Evolutionary conservation across 2,888 invertebrate genomes (phyloP).

Genomic region (Tuta absoluta): DNA sequence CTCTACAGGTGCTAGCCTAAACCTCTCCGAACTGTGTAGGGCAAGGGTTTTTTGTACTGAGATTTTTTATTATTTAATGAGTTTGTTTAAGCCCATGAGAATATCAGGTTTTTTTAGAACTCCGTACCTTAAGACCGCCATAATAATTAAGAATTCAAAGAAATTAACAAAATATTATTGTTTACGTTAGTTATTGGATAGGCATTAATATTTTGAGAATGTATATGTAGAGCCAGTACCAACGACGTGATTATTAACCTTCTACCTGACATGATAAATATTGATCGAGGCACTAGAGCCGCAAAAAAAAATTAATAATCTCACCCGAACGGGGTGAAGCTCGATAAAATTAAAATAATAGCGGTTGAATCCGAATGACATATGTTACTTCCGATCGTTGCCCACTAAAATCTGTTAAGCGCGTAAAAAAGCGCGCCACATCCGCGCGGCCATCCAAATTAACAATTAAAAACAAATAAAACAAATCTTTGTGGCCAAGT

Average conservation of each 20-base stretch:
- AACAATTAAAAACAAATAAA: constrained; percentile 81
- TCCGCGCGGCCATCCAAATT: constrained; percentile 55
- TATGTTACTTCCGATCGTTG: constrained; percentile 76
- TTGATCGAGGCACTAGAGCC: too few species aligned
- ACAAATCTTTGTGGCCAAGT: constrained; percentile 71
- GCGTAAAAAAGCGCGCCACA: constrained; percentile 55
- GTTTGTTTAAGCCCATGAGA: not conserved
- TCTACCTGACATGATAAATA: too few species aligned
- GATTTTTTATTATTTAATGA: not conserved
- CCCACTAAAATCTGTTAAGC: constrained; percentile 70
- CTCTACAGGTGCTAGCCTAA: constrained; percentile 64
- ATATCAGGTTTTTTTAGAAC: not conserved
- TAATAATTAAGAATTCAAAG: too few species aligned
- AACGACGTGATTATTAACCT: too few species aligned
- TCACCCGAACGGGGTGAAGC: constrained; percentile 28
- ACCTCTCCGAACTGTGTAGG: constrained; percentile 47
- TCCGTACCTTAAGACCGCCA: not conserved
- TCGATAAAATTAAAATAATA: constrained; percentile 74
- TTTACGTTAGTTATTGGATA: too few species aligned
- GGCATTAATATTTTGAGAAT: too few species aligned
- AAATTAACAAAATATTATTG: too few species aligned
- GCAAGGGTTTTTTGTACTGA: not conserved
- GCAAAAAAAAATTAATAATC: not conserved
- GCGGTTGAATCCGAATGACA: constrained; percentile 63
- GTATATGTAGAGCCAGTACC: too few species aligned